phyloP scores from a whole-genome alignment of 1,140 invertebrate genomes.

The Pachypeltis micranthus region DNA sequence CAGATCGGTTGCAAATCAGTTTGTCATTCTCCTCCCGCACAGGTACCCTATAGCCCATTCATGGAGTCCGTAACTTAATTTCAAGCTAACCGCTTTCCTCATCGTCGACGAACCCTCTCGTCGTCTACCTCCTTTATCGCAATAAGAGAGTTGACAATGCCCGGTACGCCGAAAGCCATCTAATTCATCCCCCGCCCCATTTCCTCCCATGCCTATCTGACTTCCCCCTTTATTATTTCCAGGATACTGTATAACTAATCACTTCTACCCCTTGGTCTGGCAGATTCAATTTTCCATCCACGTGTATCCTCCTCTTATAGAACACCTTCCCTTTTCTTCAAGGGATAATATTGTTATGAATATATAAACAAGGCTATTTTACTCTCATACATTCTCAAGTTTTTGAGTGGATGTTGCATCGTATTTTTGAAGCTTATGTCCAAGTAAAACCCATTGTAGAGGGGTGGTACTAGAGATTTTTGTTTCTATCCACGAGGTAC shows the following conservation, averaged over 20 bases:
- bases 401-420: no score
- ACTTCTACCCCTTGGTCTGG: slow-evolving; percentile 9
- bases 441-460: no score
- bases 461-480: no score
- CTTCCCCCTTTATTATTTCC: slow-evolving; percentile 2
- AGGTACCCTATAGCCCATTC: not conserved
- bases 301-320: not conserved
- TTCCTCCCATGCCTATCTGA: not conserved
- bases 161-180: not conserved
- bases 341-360: slow-evolving; percentile 6
- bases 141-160: slow-evolving; percentile 5
- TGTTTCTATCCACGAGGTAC: no score
- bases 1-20: not conserved
- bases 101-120: not conserved
- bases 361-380: slow-evolving; percentile 6
- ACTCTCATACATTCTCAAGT: not conserved
- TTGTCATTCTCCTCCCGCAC: no score
- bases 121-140: not conserved
- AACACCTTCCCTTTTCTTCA: not conserved
- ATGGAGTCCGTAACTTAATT: not conserved
- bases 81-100: not conserved
- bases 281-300: slow-evolving; percentile 4
- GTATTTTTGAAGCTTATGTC: no score
- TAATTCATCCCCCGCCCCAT: not conserved
- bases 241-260: slow-evolving; percentile 9